Percentiles rank a stretch among this genome's conserved stretches.
phyloP scores from a whole-genome alignment of 2,797 vertebrate species.

The Mycteria americana region DNA sequence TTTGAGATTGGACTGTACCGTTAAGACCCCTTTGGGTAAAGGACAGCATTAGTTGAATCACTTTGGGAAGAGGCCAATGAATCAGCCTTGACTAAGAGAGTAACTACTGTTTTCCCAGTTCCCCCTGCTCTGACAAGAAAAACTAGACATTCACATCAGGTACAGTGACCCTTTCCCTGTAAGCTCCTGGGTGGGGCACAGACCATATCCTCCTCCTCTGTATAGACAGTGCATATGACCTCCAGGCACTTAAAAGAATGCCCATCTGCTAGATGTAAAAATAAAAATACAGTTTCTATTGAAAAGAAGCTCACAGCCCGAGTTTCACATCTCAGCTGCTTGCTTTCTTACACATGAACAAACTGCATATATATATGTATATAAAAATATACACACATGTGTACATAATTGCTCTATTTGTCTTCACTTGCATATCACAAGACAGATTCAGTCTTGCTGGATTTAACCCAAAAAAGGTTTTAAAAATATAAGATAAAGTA shows the following conservation, averaged over 20 bases:
- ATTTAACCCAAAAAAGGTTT: neutral
- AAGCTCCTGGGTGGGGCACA: neutral
- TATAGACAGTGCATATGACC: neutral
- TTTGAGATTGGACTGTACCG: fast-evolving
- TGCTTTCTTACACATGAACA: neutral
- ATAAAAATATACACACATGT: neutral
- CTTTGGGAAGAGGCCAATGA: neutral
- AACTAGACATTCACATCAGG: neutral
- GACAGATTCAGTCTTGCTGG: neutral
- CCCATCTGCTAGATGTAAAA: neutral
- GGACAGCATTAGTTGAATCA: neutral
- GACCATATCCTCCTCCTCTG: neutral
- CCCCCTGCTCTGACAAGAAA: neutral
- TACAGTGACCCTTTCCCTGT: neutral
- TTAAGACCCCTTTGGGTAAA: neutral
- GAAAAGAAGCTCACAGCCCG: neutral
- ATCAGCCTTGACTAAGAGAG: neutral
- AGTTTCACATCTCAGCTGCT: neutral
- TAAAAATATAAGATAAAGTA: neutral
- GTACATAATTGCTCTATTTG: neutral
- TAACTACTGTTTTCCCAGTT: neutral
- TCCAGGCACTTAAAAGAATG: neutral
- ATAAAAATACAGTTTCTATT: neutral
- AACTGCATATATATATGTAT: neutral
- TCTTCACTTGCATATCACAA: neutral